Evolutionary conservation across 2,113 vertebrate genomes (phyloP).

Genomic region (Edolisoma coerulescens): DNA sequence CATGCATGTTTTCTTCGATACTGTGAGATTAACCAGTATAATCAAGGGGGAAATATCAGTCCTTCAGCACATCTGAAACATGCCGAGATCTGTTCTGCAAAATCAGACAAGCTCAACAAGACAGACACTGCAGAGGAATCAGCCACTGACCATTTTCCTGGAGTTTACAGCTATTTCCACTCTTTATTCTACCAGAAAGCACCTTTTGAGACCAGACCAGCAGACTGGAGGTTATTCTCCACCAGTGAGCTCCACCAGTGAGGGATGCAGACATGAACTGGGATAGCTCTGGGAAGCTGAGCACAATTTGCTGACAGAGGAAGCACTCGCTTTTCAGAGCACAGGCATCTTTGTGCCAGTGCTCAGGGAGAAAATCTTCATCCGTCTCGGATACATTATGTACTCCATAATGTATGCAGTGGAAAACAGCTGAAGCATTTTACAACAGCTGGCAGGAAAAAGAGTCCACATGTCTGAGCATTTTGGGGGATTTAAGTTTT

Average conservation of each 20-base stretch:
- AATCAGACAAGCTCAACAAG: background rate
- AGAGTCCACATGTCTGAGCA: background rate
- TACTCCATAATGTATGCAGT: background rate
- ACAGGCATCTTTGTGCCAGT: background rate
- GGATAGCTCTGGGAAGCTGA: background rate
- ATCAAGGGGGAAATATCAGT: background rate
- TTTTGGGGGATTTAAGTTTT: background rate
- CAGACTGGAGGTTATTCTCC: background rate
- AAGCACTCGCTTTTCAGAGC: background rate
- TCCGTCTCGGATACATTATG: accelerated
- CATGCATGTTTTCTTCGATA: background rate
- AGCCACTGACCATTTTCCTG: background rate
- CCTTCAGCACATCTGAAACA: background rate
- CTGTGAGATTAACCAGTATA: background rate
- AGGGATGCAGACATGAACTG: background rate
- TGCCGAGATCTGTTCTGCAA: background rate
- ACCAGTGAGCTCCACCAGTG: background rate
- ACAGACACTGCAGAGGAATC: background rate
- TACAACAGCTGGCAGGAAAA: background rate
- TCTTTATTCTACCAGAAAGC: background rate
- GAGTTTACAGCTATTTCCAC: background rate
- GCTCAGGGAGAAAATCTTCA: background rate
- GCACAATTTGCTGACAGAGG: background rate
- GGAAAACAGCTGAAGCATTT: background rate
- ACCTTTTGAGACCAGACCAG: background rate